Base-by-base conservation (phyloP, 1,140 invertebrate genomes). In the Macrobrachium rosenbergii region DNA sequence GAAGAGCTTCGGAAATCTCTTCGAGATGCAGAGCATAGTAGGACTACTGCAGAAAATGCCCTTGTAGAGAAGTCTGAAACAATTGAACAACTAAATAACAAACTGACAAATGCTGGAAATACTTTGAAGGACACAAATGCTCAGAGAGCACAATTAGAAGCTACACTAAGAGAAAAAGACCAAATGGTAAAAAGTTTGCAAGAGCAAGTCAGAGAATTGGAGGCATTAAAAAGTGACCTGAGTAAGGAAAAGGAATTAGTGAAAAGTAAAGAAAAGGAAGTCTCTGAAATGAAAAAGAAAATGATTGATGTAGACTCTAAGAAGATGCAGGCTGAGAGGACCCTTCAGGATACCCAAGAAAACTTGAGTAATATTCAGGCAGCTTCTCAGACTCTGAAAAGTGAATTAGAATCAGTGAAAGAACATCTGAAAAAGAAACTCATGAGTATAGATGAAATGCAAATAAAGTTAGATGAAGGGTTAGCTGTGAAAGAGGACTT, bases 1-100 rank as follows among this genome's bases (percentile, higher is more conserved):
- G 83, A 89, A 64, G 88, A 89, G 67, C 80, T 89, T 52, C 60
- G 85, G 59, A 81, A 76, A 75, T 75, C 21, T 23, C 59, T 87
- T 19, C 81, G 85, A 75, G 85, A 87, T 43, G 69, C 78, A 1
- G 85, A 87, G 37, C 85, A 87, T 28, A 58, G 67, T 10, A 37
- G 85, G 37, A 87, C 8, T 23, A 87, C 85, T 19, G 85, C 85
- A 17, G 85, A 87, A 63, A 87, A 81, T 64, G 78, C 69, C 21
- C 69, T 82, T 11, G 78, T 52, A 0, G 58, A 19, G 7, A 87
- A 87, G 63, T 52, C 23, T 67, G 85, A 87, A n/a, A 59, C n/a
- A 19, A 87, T 87, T 62, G 85, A 87, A 45, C 85, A 87, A 19
- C 58, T 87, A 0, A 87, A 87, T 60, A 87, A 73, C 67, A 87